These are phyloP conservation scores for Psittacara wagleri DNA, from an alignment of 2,113 vertebrate species.

Conservation along the genomic window DNA sequence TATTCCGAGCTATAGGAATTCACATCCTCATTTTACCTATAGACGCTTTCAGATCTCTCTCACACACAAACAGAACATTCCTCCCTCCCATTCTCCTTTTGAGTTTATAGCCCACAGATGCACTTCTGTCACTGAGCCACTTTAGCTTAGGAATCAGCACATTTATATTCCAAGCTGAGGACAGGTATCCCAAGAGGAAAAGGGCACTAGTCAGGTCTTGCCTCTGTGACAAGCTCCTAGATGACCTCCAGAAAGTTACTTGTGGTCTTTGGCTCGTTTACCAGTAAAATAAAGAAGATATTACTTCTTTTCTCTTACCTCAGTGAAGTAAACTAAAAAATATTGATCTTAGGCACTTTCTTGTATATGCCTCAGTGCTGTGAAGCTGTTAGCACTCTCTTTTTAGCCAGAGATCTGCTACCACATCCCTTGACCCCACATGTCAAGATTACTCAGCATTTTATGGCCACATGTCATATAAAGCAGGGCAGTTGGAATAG, in stretches of 20 bases:
- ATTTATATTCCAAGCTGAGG: background rate
- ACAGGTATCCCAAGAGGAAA: background rate
- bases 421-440: background rate
- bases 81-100: background rate
- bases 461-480: background rate
- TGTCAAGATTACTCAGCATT: background rate
- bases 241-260: background rate
- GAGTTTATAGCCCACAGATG: background rate
- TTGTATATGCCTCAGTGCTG: background rate
- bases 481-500: background rate
- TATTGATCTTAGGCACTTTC: background rate
- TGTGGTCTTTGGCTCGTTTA: background rate
- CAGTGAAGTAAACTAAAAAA: background rate
- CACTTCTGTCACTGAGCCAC: background rate
- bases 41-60: background rate
- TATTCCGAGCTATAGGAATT: constrained; percentile 25
- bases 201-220: background rate
- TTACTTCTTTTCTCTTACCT: background rate
- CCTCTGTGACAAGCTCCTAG: background rate
- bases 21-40: constrained; percentile 52
- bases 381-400: background rate
- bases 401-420: background rate
- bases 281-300: background rate
- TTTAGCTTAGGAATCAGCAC: background rate
- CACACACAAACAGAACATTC: background rate